phyloP scores from a whole-genome alignment of 2,797 vertebrate genomes.

The Anas flavirostris region DNA sequence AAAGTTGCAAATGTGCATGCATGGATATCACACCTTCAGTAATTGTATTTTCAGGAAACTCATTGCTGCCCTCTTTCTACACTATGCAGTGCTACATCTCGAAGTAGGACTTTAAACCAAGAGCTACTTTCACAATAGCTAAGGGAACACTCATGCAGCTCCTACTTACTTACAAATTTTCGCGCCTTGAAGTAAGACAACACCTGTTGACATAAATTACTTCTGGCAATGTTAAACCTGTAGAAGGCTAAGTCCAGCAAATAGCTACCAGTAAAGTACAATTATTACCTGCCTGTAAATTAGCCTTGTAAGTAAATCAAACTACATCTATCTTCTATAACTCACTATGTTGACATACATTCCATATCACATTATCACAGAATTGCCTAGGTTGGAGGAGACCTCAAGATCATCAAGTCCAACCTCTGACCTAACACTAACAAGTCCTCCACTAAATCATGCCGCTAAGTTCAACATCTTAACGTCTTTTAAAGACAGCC shows the following conservation, averaged over 20 bases:
- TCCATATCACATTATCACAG: background rate
- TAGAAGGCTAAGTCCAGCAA: background rate
- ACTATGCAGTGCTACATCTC: background rate
- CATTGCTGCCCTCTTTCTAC: constrained; percentile 39
- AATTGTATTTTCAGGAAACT: background rate
- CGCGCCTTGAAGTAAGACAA: background rate
- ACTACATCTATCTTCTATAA: background rate
- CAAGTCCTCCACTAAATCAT: no score
- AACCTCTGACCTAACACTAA: no score
- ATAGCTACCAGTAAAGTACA: background rate
- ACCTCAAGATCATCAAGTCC: no score
- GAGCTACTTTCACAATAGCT: background rate
- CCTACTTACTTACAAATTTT: background rate
- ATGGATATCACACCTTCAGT: background rate
- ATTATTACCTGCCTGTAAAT: background rate
- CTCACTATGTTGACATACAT: background rate
- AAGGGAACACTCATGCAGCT: background rate
- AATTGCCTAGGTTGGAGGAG: no score
- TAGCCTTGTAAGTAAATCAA: background rate
- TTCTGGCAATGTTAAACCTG: background rate
- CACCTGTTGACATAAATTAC: background rate
- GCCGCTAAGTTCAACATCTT: no score
- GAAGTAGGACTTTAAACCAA: background rate
- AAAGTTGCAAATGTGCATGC: background rate
- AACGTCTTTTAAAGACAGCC: no score